Percentiles rank a stretch among this genome's conserved stretches.
Conservation (phyloP, 2,113 vertebrate species). For the Petromus typicus region DNA sequence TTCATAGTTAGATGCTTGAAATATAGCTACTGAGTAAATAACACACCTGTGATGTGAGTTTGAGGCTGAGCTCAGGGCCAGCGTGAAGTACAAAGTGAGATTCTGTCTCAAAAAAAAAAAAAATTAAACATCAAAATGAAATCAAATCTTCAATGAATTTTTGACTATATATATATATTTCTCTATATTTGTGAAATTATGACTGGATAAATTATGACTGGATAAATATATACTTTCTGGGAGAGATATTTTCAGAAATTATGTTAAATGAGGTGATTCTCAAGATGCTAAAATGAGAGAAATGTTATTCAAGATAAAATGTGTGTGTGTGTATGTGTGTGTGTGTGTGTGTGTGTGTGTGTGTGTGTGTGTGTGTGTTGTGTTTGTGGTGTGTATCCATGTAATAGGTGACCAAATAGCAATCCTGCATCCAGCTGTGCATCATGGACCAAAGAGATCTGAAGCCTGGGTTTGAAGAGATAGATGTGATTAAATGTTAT, state of each 20-base stretch:
- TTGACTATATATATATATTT: not conserved
- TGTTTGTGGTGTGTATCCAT: no score
- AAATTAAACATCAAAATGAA: no score
- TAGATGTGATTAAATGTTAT: not conserved
- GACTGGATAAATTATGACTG: not conserved
- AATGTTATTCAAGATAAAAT: not conserved
- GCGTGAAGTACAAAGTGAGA: no score
- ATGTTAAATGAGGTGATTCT: not conserved
- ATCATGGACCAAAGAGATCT: not conserved
- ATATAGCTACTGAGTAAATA: not conserved
- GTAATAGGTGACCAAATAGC: no score
- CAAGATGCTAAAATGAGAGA: not conserved
- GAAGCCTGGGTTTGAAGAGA: not conserved
- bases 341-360: no score
- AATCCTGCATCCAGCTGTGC: not conserved
- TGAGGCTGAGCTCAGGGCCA: no score
- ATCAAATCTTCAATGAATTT: not conserved
- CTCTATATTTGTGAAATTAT: not conserved
- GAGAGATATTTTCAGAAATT: not conserved
- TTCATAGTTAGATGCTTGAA: not conserved
- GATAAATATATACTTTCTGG: no score
- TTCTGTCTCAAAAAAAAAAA: no score
- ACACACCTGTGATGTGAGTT: not conserved
- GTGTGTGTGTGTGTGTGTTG: no score
- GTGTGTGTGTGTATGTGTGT: not conserved